These are phyloP conservation scores for Tenthredo livida DNA, from an alignment of 2,888 invertebrate genomes.

Conservation along the genomic window DNA sequence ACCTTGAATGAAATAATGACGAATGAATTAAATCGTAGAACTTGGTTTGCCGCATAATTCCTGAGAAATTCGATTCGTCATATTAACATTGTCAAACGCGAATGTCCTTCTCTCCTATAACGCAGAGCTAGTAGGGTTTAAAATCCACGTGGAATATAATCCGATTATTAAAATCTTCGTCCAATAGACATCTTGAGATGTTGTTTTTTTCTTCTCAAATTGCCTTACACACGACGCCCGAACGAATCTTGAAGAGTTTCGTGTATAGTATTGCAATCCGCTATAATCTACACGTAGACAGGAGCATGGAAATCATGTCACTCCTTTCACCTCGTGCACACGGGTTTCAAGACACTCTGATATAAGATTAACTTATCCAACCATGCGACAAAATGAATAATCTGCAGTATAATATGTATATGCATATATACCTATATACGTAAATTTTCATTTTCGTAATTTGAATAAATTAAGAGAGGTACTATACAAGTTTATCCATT, in stretches of 20 bases:
- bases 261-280: not conserved
- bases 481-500: too few species aligned
- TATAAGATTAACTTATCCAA: not conserved
- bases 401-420: not conserved
- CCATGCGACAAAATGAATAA: not conserved
- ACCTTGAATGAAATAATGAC: not conserved
- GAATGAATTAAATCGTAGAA: not conserved
- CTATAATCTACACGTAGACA: not conserved
- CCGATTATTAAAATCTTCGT: constrained; percentile 5
- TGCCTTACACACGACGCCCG: not conserved
- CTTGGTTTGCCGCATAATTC: not conserved
- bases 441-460: not conserved
- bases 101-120: not conserved
- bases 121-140: not conserved
- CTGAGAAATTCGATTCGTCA: constrained; percentile 15
- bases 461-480: constrained; percentile 6
- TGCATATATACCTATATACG: not conserved
- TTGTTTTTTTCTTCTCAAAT: not conserved
- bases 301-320: constrained; percentile 27
- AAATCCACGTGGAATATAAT: not conserved
- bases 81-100: not conserved
- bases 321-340: constrained; percentile 14
- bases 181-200: not conserved
- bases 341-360: not conserved
- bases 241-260: not conserved